Conservation (phyloP, 2,113 vertebrate species). For the Pristiophorus japonicus region DNA sequence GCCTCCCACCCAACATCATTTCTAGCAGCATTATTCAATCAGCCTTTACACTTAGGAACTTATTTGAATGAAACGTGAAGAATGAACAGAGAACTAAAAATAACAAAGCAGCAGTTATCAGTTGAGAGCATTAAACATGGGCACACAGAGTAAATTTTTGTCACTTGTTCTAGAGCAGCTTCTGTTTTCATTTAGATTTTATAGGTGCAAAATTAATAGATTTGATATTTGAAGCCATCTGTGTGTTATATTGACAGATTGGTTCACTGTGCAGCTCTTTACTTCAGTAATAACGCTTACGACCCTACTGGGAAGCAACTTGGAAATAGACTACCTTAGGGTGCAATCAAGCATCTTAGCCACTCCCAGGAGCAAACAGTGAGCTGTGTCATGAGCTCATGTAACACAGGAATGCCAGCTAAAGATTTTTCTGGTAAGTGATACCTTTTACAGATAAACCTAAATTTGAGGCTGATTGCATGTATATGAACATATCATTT, state of each 20-base stretch:
- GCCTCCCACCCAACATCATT: not conserved
- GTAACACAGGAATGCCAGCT: not conserved
- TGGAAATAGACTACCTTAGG: constrained; percentile 38
- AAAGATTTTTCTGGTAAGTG: constrained; percentile 16
- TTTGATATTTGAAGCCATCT: constrained; percentile 34
- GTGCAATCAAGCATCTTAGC: constrained; percentile 36
- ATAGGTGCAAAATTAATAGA: constrained; percentile 39
- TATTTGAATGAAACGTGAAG: not conserved
- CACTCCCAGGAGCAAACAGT: constrained; percentile 24
- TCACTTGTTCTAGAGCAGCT: constrained; percentile 40
- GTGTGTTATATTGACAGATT: constrained; percentile 35
- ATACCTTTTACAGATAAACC: not conserved
- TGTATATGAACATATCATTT: not conserved
- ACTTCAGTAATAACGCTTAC: constrained; percentile 32
- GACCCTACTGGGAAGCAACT: constrained; percentile 24
- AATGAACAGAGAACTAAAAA: not conserved
- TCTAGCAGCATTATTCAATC: not conserved
- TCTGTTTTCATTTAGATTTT: constrained; percentile 39
- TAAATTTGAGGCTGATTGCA: not conserved
- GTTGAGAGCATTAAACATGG: not conserved
- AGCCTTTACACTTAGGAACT: not conserved
- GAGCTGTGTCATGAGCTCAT: constrained; percentile 8
- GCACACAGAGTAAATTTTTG: not conserved
- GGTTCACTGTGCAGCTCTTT: constrained; percentile 27
- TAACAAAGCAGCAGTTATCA: not conserved